Evolutionary conservation across 2,113 vertebrate species (phyloP).

Genomic region (Pluvianellus socialis): DNA sequence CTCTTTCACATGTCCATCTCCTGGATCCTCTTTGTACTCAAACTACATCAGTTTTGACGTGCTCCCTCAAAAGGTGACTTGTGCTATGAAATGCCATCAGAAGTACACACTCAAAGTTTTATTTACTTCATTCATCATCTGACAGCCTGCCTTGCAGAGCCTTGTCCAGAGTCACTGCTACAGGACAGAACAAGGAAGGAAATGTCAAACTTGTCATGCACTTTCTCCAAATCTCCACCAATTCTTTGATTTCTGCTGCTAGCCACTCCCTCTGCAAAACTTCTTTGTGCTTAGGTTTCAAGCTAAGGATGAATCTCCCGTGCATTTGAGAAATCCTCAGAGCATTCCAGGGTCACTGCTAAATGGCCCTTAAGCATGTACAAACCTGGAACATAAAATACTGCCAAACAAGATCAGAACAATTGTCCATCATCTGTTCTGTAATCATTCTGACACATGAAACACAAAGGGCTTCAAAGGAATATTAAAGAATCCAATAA

Average conservation of each 20-base stretch:
- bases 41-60: not conserved
- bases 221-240: not conserved
- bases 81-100: not conserved
- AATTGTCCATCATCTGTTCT: not conserved
- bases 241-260: not conserved
- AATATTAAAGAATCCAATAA: not conserved
- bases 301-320: not conserved
- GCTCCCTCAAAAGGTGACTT: not conserved
- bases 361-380: not conserved
- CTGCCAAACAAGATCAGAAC: not conserved
- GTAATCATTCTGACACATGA: not conserved
- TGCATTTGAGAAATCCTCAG: not conserved
- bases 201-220: not conserved
- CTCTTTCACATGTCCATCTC: not conserved
- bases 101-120: not conserved
- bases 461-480: not conserved
- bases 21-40: not conserved
- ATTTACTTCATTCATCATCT: not conserved
- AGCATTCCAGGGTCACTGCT: not conserved
- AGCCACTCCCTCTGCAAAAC: not conserved
- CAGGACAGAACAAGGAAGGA: not conserved
- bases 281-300: not conserved
- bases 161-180: not conserved
- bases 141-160: not conserved
- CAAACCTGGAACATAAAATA: not conserved